These are phyloP conservation scores for Hipparchia semele DNA, from an alignment of 2,888 invertebrate species.

Conservation along the genomic window DNA sequence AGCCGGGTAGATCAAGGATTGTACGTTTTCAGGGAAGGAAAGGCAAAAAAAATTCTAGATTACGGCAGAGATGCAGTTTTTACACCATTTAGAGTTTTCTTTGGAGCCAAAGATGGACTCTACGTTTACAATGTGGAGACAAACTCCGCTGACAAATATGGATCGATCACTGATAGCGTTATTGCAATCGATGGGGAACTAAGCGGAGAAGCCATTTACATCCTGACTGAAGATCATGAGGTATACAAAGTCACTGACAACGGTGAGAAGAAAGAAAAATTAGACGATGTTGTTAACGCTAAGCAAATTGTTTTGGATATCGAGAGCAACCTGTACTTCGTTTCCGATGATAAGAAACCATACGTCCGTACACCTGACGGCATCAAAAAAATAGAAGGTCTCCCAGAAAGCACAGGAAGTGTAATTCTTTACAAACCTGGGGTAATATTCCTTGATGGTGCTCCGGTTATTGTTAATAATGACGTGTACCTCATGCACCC, in stretches of 20 bases:
- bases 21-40: slow-evolving; percentile 39
- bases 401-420: slow-evolving; percentile 33
- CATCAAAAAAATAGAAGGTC: no score
- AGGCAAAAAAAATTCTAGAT: slow-evolving; percentile 51
- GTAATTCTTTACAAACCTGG: slow-evolving; percentile 56
- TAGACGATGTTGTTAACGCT: slow-evolving; percentile 54
- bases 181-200: slow-evolving; percentile 42
- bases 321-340: slow-evolving; percentile 60
- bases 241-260: slow-evolving; percentile 51
- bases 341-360: slow-evolving; percentile 35
- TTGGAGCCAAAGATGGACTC: slow-evolving; percentile 59
- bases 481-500: slow-evolving; percentile 50
- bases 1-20: slow-evolving; percentile 4
- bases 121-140: slow-evolving; percentile 50
- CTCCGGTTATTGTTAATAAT: slow-evolving; percentile 53
- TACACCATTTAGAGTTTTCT: slow-evolving; percentile 50
- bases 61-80: slow-evolving; percentile 54
- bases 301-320: slow-evolving; percentile 61
- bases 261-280: slow-evolving; percentile 48
- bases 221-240: slow-evolving; percentile 56
- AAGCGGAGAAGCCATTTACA: slow-evolving; percentile 52
- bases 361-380: no score
- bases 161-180: slow-evolving; percentile 45
- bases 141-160: slow-evolving; percentile 44
- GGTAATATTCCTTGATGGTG: slow-evolving; percentile 50